A percentile compares a stretch with the other conserved stretches of the same genome.
Conservation (phyloP, 2,113 vertebrate species). For the Struthidea cinerea region DNA sequence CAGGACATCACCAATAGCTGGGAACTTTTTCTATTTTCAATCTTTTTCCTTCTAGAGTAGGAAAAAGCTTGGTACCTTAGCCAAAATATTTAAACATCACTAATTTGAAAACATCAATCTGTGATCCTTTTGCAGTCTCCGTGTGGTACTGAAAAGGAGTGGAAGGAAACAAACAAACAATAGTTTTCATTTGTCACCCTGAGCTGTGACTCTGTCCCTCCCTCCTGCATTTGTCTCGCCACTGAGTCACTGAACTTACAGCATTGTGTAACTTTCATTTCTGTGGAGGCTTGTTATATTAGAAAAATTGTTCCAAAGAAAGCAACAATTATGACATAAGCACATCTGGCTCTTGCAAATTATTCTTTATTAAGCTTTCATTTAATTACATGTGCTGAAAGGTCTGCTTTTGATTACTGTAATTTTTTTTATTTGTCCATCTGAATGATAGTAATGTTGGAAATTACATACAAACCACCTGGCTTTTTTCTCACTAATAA, state of each 20-base stretch:
- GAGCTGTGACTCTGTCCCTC: conserved; percentile 27
- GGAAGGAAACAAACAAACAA: neutral
- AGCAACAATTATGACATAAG: conserved; percentile 85
- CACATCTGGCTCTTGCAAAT: conserved; percentile 83
- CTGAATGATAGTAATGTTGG: conserved; percentile 77
- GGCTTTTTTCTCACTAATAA: conserved; percentile 67
- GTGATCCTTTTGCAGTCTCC: neutral
- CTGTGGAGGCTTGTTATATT: conserved; percentile 77
- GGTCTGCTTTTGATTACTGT: conserved; percentile 81
- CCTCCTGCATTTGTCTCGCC: conserved; percentile 45
- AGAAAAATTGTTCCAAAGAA: conserved; percentile 84
- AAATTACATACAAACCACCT: conserved; percentile 77
- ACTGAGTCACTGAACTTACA: conserved; percentile 72
- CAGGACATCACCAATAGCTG: neutral
- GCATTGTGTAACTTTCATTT: conserved; percentile 82
- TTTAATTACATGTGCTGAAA: conserved; percentile 83
- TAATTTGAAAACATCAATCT: neutral
- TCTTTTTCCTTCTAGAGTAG: neutral
- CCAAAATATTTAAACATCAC: neutral
- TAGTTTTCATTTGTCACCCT: conserved; percentile 1
- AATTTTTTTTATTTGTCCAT: conserved; percentile 83
- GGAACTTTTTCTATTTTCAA: neutral
- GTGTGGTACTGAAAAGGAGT: neutral
- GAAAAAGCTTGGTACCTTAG: neutral
- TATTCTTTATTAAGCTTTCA: conserved; percentile 84